Base-by-base conservation (phyloP, 2,113 vertebrate species). In the Irena cyanogastra region DNA sequence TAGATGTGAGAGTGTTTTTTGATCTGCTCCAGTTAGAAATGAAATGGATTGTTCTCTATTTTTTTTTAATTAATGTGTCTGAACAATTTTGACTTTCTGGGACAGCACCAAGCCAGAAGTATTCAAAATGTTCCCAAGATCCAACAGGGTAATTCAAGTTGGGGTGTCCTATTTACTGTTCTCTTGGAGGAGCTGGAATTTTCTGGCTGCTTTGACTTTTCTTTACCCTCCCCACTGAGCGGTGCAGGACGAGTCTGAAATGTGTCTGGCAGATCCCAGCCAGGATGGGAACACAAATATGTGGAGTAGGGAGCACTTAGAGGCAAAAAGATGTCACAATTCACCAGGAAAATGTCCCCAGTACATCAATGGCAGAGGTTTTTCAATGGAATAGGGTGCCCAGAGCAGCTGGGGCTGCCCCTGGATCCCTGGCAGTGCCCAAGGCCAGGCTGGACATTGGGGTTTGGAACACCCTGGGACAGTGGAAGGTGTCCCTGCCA, bases 81-180 rank as follows among this genome's bases (percentile, higher is more conserved):
- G 81, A 75, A 69, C 42, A 53, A 50, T 53, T 83, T 86, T 2
- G 30, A 69, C 16, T 71, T 83, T 82, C 74, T 61, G 88, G 90
- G 59, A 96, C 33, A 74, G 60, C 13, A 88, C 71, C 95, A 96
- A 92, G 42, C 83, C 90, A 93, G 66, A 95, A 90, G 27, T 63
- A 95, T 83, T 83, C 54, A 45, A 66, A 83, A 57, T 57, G 30
- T 80, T 88, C 68, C 92, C 50, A 54, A 35, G 19, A 71, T 54
- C 72, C 47, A 89, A 31, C 4, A 77, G 75, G 8, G n/a, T 50
- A 69, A 70, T 35, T 77, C 63, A 61, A 33, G 24, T 13, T 59
- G 69, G 70, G 54, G 42, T 80, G 63, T 80, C 17, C 79, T 83
- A 41, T 56, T 93, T 85, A 37, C 23, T 33, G 70, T 44, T 89